Evolutionary conservation across 1,140 invertebrate species (phyloP).

Genomic region (Bathynomus jamesi): DNA sequence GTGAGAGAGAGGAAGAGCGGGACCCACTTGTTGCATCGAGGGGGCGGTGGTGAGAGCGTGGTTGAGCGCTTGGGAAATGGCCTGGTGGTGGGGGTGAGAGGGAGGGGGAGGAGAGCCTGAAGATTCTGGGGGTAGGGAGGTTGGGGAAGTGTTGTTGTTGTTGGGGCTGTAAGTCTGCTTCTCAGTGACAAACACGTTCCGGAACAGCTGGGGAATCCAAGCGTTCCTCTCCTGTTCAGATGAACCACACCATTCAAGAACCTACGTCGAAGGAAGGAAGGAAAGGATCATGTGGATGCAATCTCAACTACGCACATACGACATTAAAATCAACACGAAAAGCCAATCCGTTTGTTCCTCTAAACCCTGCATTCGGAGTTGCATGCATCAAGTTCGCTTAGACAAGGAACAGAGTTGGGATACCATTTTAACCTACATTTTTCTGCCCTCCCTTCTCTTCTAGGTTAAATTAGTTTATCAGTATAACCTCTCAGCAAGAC

Average conservation of each 20-base stretch:
- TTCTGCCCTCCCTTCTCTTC: no score
- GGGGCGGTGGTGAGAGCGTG: slow-evolving; percentile 26
- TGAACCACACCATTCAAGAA: slow-evolving; percentile 24
- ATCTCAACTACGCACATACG: not conserved
- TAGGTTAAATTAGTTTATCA: no score
- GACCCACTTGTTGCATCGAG: slow-evolving; percentile 32
- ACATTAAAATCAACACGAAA: not conserved
- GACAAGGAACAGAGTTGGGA: no score
- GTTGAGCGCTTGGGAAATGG: slow-evolving; percentile 31
- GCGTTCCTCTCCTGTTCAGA: slow-evolving; percentile 24
- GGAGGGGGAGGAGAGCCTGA: slow-evolving; percentile 25
- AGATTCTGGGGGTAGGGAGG: slow-evolving; percentile 18
- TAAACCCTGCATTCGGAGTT: no score
- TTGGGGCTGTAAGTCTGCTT: slow-evolving; percentile 38
- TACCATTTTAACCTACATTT: no score
- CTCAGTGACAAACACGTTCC: slow-evolving; percentile 31
- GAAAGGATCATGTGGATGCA: not conserved
- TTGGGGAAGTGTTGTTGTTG: slow-evolving; percentile 19
- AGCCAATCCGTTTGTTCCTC: no score
- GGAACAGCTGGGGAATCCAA: slow-evolving; percentile 33
- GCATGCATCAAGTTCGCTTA: no score
- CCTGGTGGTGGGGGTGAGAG: slow-evolving; percentile 30
- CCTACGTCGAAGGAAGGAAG: slow-evolving; percentile 12
- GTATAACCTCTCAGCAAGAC: no score
- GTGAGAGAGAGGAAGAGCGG: slow-evolving; percentile 14